phyloP scores from a whole-genome alignment of 2,113 vertebrate genomes.

The Alaudala cheleensis region DNA sequence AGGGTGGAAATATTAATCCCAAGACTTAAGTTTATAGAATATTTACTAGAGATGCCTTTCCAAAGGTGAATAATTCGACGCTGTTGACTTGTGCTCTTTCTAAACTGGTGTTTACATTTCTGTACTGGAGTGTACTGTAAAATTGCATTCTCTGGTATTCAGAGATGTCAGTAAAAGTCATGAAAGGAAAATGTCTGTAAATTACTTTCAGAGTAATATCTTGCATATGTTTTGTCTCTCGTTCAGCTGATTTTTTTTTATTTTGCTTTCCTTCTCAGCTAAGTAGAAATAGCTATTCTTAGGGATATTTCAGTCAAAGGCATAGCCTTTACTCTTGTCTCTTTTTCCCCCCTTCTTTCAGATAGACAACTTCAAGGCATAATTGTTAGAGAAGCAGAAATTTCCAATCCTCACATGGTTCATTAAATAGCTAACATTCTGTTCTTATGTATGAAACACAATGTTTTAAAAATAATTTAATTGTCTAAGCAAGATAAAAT shows the following conservation, averaged over 20 bases:
- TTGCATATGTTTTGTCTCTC: neutral
- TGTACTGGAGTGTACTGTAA: neutral
- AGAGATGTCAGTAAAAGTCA: neutral
- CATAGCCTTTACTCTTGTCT: neutral
- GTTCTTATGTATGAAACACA: conserved; percentile 43
- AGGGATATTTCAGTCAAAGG: conserved; percentile 28
- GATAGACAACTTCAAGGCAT: neutral
- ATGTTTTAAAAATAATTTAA: conserved; percentile 57
- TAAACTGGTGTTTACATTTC: neutral
- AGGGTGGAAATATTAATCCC: neutral
- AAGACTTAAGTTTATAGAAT: neutral
- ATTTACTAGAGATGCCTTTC: neutral
- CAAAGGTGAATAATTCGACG: neutral
- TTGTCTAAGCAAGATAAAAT: conserved; percentile 41
- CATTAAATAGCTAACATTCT: conserved; percentile 51
- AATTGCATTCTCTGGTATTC: neutral
- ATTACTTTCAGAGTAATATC: neutral
- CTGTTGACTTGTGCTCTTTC: neutral
- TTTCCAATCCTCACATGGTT: conserved; percentile 37
- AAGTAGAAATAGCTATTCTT: neutral
- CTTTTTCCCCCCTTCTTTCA: neutral
- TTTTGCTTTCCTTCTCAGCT: neutral
- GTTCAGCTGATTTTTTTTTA: neutral
- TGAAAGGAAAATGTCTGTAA: neutral
- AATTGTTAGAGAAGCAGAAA: conserved; percentile 29